phyloP scores from a whole-genome alignment of 1,140 invertebrate species.

The Platyscapa corneri region DNA sequence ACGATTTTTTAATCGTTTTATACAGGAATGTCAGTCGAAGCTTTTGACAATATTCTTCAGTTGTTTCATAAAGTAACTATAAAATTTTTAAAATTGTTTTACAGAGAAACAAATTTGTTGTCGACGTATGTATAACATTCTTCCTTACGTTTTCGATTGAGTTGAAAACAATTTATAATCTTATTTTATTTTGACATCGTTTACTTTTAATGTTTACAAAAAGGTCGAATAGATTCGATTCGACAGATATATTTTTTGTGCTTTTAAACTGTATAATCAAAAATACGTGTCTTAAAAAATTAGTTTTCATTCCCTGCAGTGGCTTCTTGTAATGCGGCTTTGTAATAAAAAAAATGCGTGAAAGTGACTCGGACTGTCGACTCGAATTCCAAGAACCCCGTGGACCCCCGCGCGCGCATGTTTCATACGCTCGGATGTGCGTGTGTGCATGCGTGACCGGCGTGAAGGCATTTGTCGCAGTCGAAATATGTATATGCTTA shows the following conservation, averaged over 20 bases:
- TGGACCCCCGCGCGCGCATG: too few species aligned
- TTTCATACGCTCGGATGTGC: background rate
- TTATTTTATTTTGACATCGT: too few species aligned
- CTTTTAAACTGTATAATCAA: slow-evolving; percentile 42
- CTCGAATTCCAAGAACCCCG: background rate
- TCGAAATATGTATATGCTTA: slow-evolving; percentile 5
- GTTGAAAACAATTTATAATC: too few species aligned
- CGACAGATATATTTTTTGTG: slow-evolving; percentile 1
- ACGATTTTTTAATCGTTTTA: too few species aligned
- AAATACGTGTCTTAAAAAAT: slow-evolving; percentile 13
- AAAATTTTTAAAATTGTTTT: too few species aligned
- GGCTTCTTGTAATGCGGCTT: slow-evolving; percentile 4
- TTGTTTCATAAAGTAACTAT: too few species aligned
- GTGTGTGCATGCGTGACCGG: background rate
- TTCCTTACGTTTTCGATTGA: too few species aligned
- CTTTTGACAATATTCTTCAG: too few species aligned
- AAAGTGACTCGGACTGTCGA: background rate
- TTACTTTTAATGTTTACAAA: background rate
- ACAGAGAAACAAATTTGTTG: too few species aligned
- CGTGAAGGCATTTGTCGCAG: background rate
- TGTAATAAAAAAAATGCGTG: slow-evolving; percentile 29
- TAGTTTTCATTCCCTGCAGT: background rate
- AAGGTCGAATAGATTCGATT: slow-evolving; percentile 12
- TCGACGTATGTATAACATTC: too few species aligned
- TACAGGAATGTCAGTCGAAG: too few species aligned